Evolutionary conservation across 2,797 vertebrate genomes (phyloP).

Genomic region (Pyrocephalus nanus): DNA sequence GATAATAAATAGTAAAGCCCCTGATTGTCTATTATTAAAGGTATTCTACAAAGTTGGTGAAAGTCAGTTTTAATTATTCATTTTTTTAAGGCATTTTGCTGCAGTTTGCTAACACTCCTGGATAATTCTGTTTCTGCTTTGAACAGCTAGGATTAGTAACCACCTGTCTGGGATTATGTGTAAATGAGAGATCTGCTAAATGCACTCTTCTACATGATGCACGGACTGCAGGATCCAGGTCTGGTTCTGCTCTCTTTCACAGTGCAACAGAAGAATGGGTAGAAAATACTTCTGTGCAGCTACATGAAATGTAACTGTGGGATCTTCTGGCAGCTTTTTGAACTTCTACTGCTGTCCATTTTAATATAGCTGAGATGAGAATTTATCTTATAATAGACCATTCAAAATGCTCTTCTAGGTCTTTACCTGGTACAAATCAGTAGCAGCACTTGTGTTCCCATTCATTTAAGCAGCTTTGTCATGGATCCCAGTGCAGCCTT

Average conservation of each 20-base stretch:
- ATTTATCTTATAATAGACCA: background rate
- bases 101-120: background rate
- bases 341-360: background rate
- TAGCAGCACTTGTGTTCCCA: background rate
- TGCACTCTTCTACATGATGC: background rate
- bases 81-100: background rate
- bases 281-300: background rate
- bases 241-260: background rate
- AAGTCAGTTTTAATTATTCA: background rate
- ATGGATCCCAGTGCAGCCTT: background rate
- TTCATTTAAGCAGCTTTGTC: background rate
- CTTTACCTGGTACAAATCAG: background rate
- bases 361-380: background rate
- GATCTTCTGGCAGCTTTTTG: background rate
- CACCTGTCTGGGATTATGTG: background rate
- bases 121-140: background rate
- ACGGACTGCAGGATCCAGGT: background rate
- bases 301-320: background rate
- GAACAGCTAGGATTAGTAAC: background rate
- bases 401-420: background rate
- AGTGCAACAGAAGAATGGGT: background rate
- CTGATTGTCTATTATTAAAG: background rate
- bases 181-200: background rate
- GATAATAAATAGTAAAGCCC: background rate
- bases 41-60: background rate